These are phyloP conservation scores for Carettochelys insculpta DNA, from an alignment of 2,113 vertebrate species.

Conservation along the genomic window DNA sequence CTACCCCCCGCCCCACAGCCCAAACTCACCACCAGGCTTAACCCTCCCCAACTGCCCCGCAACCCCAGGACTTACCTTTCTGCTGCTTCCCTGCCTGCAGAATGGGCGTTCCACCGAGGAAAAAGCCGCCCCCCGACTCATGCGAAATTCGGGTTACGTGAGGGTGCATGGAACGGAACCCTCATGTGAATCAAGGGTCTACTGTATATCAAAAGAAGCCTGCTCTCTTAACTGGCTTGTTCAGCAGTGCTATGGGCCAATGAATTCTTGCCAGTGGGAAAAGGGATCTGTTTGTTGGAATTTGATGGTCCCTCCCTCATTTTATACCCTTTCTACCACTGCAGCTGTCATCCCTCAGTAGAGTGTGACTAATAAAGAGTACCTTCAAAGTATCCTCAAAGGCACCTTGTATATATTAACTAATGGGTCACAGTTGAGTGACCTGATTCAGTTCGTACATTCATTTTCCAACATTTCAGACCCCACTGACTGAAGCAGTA, in stretches of 20 bases:
- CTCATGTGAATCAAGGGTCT: too few species aligned
- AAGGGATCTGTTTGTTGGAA: not conserved
- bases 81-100: too few species aligned
- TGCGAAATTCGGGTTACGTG: too few species aligned
- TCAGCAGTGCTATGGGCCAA: not conserved
- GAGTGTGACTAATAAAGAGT: not conserved
- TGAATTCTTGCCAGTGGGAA: not conserved
- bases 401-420: not conserved
- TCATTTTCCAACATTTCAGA: not conserved
- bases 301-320: not conserved
- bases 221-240: not conserved
- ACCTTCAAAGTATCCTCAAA: not conserved
- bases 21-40: too few species aligned
- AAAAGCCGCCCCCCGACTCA: too few species aligned
- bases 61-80: too few species aligned
- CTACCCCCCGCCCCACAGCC: too few species aligned
- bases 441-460: not conserved
- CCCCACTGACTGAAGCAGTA: not conserved
- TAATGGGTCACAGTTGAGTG: not conserved
- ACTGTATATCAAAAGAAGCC: not conserved
- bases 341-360: not conserved
- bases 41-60: too few species aligned
- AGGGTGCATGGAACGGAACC: too few species aligned
- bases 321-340: not conserved
- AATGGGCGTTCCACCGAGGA: too few species aligned